Base-by-base conservation (phyloP, 2,888 invertebrate species). In the Philhelius pedissequus region DNA sequence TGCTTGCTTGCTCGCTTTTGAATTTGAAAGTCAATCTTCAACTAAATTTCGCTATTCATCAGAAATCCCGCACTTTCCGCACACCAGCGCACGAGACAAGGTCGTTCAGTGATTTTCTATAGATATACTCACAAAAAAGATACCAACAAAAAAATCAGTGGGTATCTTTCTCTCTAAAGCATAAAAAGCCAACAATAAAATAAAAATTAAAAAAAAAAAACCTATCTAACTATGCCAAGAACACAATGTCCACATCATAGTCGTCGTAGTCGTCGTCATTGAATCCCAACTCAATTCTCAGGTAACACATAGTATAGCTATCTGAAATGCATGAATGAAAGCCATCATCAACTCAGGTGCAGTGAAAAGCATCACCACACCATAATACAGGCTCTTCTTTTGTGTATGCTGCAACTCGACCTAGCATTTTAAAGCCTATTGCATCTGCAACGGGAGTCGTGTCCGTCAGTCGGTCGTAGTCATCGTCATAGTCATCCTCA, bases 21-120 rank as follows among this genome's bases (percentile, higher is more conserved):
- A 78, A 68, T 71, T 68, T 77, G 62, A 69, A 82, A 73, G 68
- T 68, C 52, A 62, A 82, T 82, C 62, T 76, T 30, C 45, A 58
- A 43, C 30, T 48, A 48, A 66, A 64, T 50, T 50, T 66, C 13
- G 43, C 35, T 11, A 22, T 66, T 43, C 11, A 43, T 22, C n/a
- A 50, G 40, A 35, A n/a, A 32, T 45, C 48, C 30, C n/a, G 32
- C 22, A 48, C 7, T n/a, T 25, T 48, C 48, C 32, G 58, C 25
- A 27, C 74, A 27, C 74, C 50, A 79, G 58, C 78, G 58, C 78
- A 58, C 64, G 66, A 79, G 83, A 84, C 83, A 84, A 84, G 83
- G 83, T 84, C 83, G 75, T 83, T 62, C 40, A 22, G 27, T 58
- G 58, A 20, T 43, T 64, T 64, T 70, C 15, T 20, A 11, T n/a